phyloP scores from a whole-genome alignment of 2,113 vertebrate genomes.

The Anhinga rufa region DNA sequence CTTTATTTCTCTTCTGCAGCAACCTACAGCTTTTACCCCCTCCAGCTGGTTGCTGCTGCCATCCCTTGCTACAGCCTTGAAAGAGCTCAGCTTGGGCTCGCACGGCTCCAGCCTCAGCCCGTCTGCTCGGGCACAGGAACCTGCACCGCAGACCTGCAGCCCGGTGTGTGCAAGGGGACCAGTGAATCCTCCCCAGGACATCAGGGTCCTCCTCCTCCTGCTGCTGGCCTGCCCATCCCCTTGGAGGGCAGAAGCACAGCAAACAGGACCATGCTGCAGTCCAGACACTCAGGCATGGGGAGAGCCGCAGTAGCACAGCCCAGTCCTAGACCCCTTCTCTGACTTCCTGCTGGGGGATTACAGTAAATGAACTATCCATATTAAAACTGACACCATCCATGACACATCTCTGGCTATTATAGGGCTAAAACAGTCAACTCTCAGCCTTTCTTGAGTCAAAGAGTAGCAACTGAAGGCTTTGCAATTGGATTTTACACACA shows the following conservation, averaged over 20 bases:
- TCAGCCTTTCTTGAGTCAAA: background rate
- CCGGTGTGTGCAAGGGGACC: background rate
- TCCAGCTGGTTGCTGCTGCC: background rate
- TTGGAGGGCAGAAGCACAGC: background rate
- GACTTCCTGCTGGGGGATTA: background rate
- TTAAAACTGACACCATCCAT: too few species aligned
- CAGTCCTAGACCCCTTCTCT: background rate
- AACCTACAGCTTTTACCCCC: background rate
- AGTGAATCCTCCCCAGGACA: accelerated
- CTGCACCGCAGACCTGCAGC: background rate
- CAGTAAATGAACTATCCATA: background rate
- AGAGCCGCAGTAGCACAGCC: background rate
- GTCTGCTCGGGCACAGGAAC: accelerated
- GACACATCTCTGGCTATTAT: background rate
- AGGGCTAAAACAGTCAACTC: background rate
- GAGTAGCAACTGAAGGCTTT: background rate
- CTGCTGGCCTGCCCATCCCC: background rate
- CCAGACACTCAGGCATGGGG: background rate
- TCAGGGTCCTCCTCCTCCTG: background rate
- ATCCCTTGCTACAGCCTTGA: background rate
- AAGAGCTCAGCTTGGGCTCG: background rate
- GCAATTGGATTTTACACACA: background rate
- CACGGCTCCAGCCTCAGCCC: background rate
- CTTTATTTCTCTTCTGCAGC: background rate
- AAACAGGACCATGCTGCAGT: background rate